Base-by-base conservation (phyloP, 2,113 vertebrate genomes). In the Hucho hucho region DNA sequence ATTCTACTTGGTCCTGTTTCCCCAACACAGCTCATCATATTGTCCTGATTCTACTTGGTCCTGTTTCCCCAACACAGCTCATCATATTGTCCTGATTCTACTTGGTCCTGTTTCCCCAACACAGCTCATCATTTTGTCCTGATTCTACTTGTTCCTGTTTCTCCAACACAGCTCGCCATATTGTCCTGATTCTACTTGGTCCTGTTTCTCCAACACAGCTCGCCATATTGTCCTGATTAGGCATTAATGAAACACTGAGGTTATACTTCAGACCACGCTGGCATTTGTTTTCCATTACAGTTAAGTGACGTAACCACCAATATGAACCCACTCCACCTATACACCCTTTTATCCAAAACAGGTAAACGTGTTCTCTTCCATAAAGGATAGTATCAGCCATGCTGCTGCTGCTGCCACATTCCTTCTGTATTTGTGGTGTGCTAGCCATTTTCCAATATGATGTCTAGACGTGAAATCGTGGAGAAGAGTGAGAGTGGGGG, bases 391-490 rank as follows among this genome's bases (percentile, higher is more conserved):
- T 81, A 87, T 77, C 79, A 81, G 49, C 49, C 74, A 70, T 70
- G 74, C 74, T 66, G 75, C 70, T 72, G 25, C 73, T 75, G 74
- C 82, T 79, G 82, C 80, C 85, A 79, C 84, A 87, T 86, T 88
- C 82, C 82, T 82, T 61, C 3, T 61, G 85, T 83, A 28, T 91
- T 90, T 90, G 87, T 88, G 87, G 88, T 64, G 84, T 90, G 89
- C 85, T 86, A 93, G 87, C 91, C 89, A 90, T 87, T 93, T 92
- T 92, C 86, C 92, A 93, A 92, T 94, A 91, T 92, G 87, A 90
- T 91, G 94, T 95, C 94, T 96, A 94, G 95, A 96, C 94, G 94
- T 89, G 82, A 89, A 93, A 93, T 92, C 92, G n/a, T n/a, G n/a
- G n/a, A n/a, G n/a, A n/a, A n/a, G n/a, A n/a, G n/a, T n/a, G n/a